Evolutionary conservation across 2,797 vertebrate species (phyloP).

Genomic region (Toxotes lorentzi): DNA sequence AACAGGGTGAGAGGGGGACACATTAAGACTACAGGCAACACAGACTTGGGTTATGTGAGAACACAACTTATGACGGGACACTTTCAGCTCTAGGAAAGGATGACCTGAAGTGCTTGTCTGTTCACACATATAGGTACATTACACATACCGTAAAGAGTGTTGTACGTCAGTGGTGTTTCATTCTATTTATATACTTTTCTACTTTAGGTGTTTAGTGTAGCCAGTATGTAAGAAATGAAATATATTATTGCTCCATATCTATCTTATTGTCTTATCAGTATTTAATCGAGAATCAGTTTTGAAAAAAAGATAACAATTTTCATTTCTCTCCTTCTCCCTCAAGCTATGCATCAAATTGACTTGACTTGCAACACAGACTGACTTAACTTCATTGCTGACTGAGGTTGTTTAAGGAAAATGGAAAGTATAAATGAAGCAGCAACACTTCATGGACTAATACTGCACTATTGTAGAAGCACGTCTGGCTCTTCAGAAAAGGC

Average conservation of each 20-base stretch:
- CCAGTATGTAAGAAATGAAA: background rate
- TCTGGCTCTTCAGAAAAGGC: background rate
- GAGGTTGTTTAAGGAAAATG: conserved; percentile 23
- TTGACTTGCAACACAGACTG: background rate
- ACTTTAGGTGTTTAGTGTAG: background rate
- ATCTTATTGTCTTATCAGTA: background rate
- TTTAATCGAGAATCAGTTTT: background rate
- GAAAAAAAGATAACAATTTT: background rate
- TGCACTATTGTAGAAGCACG: background rate
- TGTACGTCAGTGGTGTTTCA: conserved; percentile 18
- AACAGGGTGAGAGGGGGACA: conserved; percentile 92
- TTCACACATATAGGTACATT: conserved; percentile 66
- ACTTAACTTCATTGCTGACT: conserved; percentile 1
- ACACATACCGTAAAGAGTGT: conserved; percentile 52
- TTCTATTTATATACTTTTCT: background rate
- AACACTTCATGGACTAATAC: conserved; percentile 6
- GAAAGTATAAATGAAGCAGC: conserved; percentile 13
- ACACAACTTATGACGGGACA: conserved; percentile 80
- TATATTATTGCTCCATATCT: background rate
- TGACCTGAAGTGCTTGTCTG: conserved; percentile 54
- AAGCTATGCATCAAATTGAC: background rate
- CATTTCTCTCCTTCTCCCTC: conserved; percentile 1
- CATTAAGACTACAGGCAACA: conserved; percentile 92
- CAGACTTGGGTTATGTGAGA: conserved; percentile 88
- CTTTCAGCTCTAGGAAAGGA: conserved; percentile 81